These are phyloP conservation scores for Oryzias melastigma DNA, from an alignment of 2,113 vertebrate genomes.

Conservation along the genomic window DNA sequence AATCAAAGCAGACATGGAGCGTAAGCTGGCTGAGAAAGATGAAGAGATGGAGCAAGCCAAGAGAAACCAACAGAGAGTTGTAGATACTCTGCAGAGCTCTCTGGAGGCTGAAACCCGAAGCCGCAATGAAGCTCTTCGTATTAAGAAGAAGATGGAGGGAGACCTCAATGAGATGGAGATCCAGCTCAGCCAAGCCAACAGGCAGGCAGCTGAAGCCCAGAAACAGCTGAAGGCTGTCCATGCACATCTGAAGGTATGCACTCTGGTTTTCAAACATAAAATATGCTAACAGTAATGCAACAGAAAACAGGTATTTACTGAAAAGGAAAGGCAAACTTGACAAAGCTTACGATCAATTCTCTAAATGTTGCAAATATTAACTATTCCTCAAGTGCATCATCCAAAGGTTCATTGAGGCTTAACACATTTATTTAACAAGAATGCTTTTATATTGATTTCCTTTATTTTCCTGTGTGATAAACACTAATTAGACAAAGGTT, in stretches of 20 bases:
- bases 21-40: conserved; percentile 86
- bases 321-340: too few relatives aligned
- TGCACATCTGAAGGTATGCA: conserved; percentile 41
- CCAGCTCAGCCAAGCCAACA: conserved; percentile 80
- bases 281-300: background rate
- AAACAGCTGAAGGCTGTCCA: conserved; percentile 79
- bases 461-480: too few relatives aligned
- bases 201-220: conserved; percentile 75
- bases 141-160: conserved; percentile 72
- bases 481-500: too few relatives aligned
- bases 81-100: conserved; percentile 86
- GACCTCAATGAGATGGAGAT: conserved; percentile 78
- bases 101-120: conserved; percentile 87
- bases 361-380: too few relatives aligned
- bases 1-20: conserved; percentile 84
- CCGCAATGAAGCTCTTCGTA: conserved; percentile 81
- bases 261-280: background rate
- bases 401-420: background rate
- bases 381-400: background rate
- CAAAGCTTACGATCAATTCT: too few relatives aligned
- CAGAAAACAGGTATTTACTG: too few relatives aligned
- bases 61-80: conserved; percentile 82
- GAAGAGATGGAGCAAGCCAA: conserved; percentile 91
- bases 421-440: background rate
- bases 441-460: background rate